Conservation (phyloP, 2,888 invertebrate genomes). For the Morpho achilles region DNA sequence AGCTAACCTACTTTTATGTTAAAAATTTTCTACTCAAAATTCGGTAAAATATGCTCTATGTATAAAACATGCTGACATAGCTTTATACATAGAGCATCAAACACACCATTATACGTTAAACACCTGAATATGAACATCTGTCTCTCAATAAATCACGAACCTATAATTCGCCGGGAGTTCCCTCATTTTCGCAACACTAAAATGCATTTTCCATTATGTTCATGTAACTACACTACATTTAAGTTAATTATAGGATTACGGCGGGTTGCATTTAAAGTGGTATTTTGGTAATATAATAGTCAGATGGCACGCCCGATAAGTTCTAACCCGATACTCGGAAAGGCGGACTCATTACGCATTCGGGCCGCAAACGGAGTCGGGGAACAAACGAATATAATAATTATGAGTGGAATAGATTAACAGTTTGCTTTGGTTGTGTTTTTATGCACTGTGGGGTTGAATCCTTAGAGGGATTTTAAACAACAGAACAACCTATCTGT, state of each 20-base stretch:
- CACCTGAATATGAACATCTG: slow-evolving; percentile 35
- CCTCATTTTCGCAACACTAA: slow-evolving; percentile 59
- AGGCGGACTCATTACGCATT: slow-evolving; percentile 70
- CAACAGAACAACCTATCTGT: too few relatives aligned
- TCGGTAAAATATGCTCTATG: too few relatives aligned
- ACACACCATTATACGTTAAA: slow-evolving; percentile 12
- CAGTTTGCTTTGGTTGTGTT: slow-evolving; percentile 39
- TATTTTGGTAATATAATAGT: slow-evolving; percentile 78
- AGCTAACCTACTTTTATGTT: too few relatives aligned
- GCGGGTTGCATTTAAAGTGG: slow-evolving; percentile 70
- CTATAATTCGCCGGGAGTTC: slow-evolving; percentile 61
- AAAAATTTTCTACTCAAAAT: too few relatives aligned
- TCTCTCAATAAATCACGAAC: slow-evolving; percentile 54
- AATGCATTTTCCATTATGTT: slow-evolving; percentile 71
- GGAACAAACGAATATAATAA: slow-evolving; percentile 75
- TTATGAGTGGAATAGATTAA: slow-evolving; percentile 69
- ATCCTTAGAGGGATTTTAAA: background rate
- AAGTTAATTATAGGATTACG: slow-evolving; percentile 76
- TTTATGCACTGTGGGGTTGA: slow-evolving; percentile 6
- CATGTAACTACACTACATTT: slow-evolving; percentile 66
- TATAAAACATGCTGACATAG: too few relatives aligned
- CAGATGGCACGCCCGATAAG: slow-evolving; percentile 76
- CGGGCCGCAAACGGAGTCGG: slow-evolving; percentile 61
- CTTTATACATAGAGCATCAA: too few relatives aligned
- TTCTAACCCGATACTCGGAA: slow-evolving; percentile 70